Conservation (phyloP, 2,888 invertebrate species). For the Ommatoiulus sabulosus region DNA sequence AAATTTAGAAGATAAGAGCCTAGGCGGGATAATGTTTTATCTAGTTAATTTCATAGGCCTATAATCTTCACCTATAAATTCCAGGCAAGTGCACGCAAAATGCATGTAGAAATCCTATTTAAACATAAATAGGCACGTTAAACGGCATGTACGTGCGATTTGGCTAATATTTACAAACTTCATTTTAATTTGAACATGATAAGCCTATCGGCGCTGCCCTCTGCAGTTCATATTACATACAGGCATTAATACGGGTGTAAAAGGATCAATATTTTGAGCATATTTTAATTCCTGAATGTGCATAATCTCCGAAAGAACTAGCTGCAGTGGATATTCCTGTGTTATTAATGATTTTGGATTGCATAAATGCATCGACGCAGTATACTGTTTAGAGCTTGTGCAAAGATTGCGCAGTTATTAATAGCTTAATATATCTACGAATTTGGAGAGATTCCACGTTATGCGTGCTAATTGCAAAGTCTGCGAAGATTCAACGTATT, state of each 20-base stretch:
- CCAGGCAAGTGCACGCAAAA: neutral
- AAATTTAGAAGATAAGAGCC: neutral
- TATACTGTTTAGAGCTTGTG: neutral
- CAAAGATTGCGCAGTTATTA: slow-evolving; percentile 28
- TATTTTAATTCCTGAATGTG: slow-evolving; percentile 15
- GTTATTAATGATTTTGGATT: slow-evolving; percentile 18
- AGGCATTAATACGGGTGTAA: neutral
- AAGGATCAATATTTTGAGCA: slow-evolving; percentile 26
- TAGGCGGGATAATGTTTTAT: neutral
- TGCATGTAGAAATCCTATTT: neutral
- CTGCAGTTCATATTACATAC: neutral
- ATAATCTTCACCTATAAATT: neutral
- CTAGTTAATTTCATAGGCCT: slow-evolving; percentile 11
- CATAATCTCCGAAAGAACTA: neutral
- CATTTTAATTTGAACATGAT: neutral
- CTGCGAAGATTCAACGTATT: neutral
- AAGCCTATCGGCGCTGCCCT: neutral
- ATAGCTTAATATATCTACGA: slow-evolving; percentile 23
- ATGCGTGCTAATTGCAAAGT: neutral
- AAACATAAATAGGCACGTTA: slow-evolving; percentile 4
- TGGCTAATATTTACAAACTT: slow-evolving; percentile 34
- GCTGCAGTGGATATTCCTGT: neutral
- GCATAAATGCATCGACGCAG: neutral
- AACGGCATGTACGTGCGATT: slow-evolving; percentile 17
- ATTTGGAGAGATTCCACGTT: neutral